Evolutionary conservation across 1,140 invertebrate genomes (phyloP), one percentile per base, ranked within the genome.

Genomic region (Muscidifurax raptorellus): DNA sequence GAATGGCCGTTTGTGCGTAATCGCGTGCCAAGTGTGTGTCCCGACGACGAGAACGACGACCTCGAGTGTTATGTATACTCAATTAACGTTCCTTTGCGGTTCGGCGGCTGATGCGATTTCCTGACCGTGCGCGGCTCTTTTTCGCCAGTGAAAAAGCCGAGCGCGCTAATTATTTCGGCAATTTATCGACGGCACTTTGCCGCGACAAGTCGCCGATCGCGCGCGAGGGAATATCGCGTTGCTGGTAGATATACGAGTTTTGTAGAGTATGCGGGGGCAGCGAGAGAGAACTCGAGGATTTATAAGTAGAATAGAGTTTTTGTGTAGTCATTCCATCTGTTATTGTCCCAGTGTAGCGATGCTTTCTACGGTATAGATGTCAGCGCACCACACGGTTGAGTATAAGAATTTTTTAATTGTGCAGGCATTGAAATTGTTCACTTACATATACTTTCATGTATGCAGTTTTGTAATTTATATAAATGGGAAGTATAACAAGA

Each of bases 91-190:
- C 36, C 52, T 22, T 22, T 59, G 52, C 52, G 28, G 13, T 18
- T n/a, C 7, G 30, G 80, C 25, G 36, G 67, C 82, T 44, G 22
- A 27, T 59, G 59, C 3, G 10, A 28, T 47, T 52, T 22, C 15
- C 47, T 52, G 47, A 13, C 47, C 47, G 47, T 44, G 40, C 74
- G 18, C 6, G 36, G 5, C 15, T 12, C 40, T 27, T 32, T 18
- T 18, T 66, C 28, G 36, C 13, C 6, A 36, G 22, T 27, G 25
- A 3, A 36, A 80, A 80, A 32, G 79, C 18, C 27, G 13, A 18
- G 22, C 27, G 52, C n/a, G 25, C 52, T 82, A 76, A 82, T 76
- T 82, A 82, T 82, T 76, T 82, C 75, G 64, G 36, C 78, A 86
- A 78, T 84, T 74, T 64, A 74, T 79, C 75, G 66, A 84, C 75